These are phyloP conservation scores for Gobionotothen gibberifrons DNA, from an alignment of 2,797 vertebrate species.

Conservation along the genomic window DNA sequence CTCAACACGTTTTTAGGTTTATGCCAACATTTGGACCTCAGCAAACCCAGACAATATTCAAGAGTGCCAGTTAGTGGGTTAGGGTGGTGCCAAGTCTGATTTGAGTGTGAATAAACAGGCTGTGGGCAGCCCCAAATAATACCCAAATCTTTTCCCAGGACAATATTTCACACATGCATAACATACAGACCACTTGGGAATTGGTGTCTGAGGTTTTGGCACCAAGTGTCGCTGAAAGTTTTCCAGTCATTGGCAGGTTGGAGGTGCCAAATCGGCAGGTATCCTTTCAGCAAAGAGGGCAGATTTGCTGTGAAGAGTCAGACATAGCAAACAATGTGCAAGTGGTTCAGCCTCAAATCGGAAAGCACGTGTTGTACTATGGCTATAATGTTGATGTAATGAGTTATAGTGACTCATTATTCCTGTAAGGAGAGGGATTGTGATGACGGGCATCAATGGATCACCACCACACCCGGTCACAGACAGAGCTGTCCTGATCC, in stretches of 20 bases:
- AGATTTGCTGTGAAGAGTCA: slow-evolving; percentile 29
- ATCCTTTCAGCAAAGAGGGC: slow-evolving; percentile 24
- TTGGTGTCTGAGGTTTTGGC: slow-evolving; percentile 72
- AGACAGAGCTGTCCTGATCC: slow-evolving; percentile 32
- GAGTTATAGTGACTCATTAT: slow-evolving; percentile 71
- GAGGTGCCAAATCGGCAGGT: slow-evolving; percentile 49
- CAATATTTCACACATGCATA: slow-evolving; percentile 55
- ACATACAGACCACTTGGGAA: slow-evolving; percentile 52
- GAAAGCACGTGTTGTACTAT: slow-evolving; percentile 44
- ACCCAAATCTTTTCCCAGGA: slow-evolving; percentile 51
- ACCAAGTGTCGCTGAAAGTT: slow-evolving; percentile 20
- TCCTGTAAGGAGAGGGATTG: slow-evolving; percentile 61
- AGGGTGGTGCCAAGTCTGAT: slow-evolving; percentile 57
- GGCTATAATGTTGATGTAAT: slow-evolving; percentile 41
- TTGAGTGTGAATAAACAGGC: slow-evolving; percentile 57
- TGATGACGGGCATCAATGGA: slow-evolving; percentile 35
- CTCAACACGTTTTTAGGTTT: slow-evolving; percentile 7
- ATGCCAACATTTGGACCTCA: slow-evolving; percentile 38
- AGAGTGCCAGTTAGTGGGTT: slow-evolving; percentile 56
- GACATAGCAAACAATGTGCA: slow-evolving; percentile 17
- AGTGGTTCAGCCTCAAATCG: slow-evolving; percentile 30
- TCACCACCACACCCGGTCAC: slow-evolving; percentile 51
- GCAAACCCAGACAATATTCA: slow-evolving; percentile 53
- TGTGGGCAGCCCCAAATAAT: slow-evolving; percentile 55
- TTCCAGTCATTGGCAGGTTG: slow-evolving; percentile 42